A percentile compares a stretch with the other conserved stretches of the same genome.
Evolutionary conservation across 1,140 invertebrate genomes (phyloP).

Genomic region (Ips typographus): DNA sequence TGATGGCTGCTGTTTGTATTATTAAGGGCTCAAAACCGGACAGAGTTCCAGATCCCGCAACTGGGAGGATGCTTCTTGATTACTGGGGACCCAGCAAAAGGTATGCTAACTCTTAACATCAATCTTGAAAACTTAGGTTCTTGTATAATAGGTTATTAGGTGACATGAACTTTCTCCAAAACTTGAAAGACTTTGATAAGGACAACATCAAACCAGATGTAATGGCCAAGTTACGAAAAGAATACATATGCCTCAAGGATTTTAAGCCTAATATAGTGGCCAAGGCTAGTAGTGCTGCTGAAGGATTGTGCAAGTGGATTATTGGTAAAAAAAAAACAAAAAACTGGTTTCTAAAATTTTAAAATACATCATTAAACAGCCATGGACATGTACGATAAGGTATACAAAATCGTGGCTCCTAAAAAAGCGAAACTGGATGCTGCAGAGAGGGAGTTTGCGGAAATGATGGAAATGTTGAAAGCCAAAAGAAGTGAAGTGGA

Average conservation of each 20-base stretch:
- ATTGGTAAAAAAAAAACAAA: constrained; percentile 48
- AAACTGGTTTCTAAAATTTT: constrained; percentile 1
- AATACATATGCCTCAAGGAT: constrained; percentile 80
- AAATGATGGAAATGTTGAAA: constrained; percentile 77
- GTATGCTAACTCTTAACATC: background rate
- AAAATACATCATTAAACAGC: constrained; percentile 53
- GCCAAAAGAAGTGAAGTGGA: constrained; percentile 74
- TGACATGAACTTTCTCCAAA: constrained; percentile 85
- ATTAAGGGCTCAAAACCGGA: constrained; percentile 80
- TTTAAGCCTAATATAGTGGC: constrained; percentile 87
- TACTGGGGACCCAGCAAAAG: constrained; percentile 91
- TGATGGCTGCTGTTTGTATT: constrained; percentile 94
- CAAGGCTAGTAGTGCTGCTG: constrained; percentile 86
- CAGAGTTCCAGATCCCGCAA: constrained; percentile 74
- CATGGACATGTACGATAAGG: constrained; percentile 89
- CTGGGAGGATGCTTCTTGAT: constrained; percentile 79
- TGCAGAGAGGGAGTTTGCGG: constrained; percentile 75
- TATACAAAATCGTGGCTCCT: constrained; percentile 70
- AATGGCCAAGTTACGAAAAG: constrained; percentile 82
- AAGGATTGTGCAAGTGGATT: constrained; percentile 89
- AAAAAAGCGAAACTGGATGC: constrained; percentile 78
- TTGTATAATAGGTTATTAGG: constrained; percentile 62
- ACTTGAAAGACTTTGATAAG: constrained; percentile 87
- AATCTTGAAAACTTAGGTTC: background rate
- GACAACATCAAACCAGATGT: constrained; percentile 81